Evolutionary conservation across 2,797 vertebrate genomes (phyloP), one percentile per base, ranked within the genome.

Genomic region (Labroides dimidiatus): DNA sequence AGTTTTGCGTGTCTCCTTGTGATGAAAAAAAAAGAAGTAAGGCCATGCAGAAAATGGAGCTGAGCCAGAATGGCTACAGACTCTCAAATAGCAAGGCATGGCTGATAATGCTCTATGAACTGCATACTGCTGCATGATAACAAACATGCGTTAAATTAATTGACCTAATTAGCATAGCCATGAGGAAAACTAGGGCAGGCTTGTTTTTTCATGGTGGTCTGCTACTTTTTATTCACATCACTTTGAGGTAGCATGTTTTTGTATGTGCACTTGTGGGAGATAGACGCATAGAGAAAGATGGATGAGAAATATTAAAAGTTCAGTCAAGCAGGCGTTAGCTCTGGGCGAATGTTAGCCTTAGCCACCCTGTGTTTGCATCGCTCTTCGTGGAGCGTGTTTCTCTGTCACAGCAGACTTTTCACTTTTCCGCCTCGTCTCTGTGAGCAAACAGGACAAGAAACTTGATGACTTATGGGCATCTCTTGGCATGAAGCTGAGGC

Each of bases 111-210:
- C 52, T 75, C 41, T 57, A 69, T 24, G 63, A 87, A 77, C 70
- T 68, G 36, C 70, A 82, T 69, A 78, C 69, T 78, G 80, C 78
- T 88, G 41, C 43, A 8, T 75, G 63, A 73, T 72, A 86, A 68
- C 80, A 77, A 80, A 90, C 72, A 74, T 85, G 69, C 63, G 30
- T 72, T 66, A 73, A 57, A 87, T 86, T 84, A 84, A 88, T 84
- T 81, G 76, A 68, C 54, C 69, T 79, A 82, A 91, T 91, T 87
- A 84, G 52, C 63, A 57, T 61, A 8, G 62, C 57, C 79, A 55
- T 71, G 57, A 79, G 59, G 48, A 24, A 81, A 80, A 81, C 78
- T 21, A 64, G 43, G 70, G 56, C 55, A 21, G 10, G 27, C 53
- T 73, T 76, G 53, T 66, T 64, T 64, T 27, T 44, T 23, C 45